These are phyloP conservation scores for Pseudomugil gertrudae DNA, from an alignment of 2,797 vertebrate genomes.

Conservation along the genomic window DNA sequence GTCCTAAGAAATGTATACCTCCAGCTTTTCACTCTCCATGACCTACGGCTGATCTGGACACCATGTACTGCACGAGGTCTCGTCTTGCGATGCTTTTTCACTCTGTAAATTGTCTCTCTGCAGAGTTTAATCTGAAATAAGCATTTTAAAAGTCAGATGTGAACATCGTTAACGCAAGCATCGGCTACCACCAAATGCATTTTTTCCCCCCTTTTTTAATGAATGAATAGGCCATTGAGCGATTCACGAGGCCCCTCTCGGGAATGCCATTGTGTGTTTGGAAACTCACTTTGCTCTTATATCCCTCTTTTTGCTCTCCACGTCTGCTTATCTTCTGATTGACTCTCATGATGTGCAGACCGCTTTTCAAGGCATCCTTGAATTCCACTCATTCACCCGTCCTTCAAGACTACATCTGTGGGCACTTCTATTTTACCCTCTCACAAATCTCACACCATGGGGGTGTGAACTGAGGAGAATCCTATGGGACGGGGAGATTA, in stretches of 20 bases:
- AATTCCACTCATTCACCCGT: constrained; percentile 78
- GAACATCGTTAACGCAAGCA: constrained; percentile 43
- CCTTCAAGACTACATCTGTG: constrained; percentile 72
- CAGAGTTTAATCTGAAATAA: constrained; percentile 42
- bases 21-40: constrained; percentile 63
- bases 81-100: constrained; percentile 9
- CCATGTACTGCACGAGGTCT: constrained; percentile 4
- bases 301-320: constrained; percentile 62
- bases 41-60: constrained; percentile 49
- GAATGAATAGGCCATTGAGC: constrained; percentile 76
- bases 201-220: constrained; percentile 45
- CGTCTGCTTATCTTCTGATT: constrained; percentile 74
- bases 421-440: constrained; percentile 69
- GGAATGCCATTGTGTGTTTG: constrained; percentile 74
- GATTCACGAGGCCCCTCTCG: constrained; percentile 71
- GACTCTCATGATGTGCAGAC: constrained; percentile 70
- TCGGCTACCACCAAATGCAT: constrained; percentile 53
- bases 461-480: constrained; percentile 77
- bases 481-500: constrained; percentile 77
- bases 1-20: constrained; percentile 72
- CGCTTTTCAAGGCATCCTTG: constrained; percentile 71
- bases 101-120: constrained; percentile 29
- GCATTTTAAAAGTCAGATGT: constrained; percentile 48
- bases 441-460: constrained; percentile 75
- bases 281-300: constrained; percentile 69